phyloP scores from a whole-genome alignment of 1,140 invertebrate species.

The Planococcus citri region DNA sequence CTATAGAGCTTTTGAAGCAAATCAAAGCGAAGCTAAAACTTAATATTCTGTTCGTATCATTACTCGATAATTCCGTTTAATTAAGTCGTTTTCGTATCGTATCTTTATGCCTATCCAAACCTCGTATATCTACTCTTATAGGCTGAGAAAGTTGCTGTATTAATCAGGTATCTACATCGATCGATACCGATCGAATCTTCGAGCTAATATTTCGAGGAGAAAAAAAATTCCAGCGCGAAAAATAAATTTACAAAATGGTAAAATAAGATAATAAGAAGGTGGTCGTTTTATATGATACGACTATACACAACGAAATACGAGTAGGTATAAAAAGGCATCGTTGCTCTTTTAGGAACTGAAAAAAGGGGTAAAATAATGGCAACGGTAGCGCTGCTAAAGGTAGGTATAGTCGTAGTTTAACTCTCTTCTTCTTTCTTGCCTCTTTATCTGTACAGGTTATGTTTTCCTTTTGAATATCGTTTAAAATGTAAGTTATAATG shows the following conservation, averaged over 20 bases:
- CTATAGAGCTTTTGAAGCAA: background rate
- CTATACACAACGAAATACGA: too few relatives aligned
- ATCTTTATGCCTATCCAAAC: background rate
- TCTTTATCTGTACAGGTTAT: background rate
- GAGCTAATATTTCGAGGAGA: too few relatives aligned
- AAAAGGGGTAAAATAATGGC: background rate
- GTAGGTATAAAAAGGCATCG: too few relatives aligned
- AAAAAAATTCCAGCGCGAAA: too few relatives aligned
- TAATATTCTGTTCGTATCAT: slow-evolving; percentile 7
- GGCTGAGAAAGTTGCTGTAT: too few relatives aligned
- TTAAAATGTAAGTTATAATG: background rate
- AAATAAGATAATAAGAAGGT: too few relatives aligned
- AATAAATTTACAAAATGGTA: too few relatives aligned
- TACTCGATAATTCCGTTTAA: slow-evolving; percentile 8
- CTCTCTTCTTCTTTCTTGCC: background rate
- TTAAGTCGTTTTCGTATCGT: background rate
- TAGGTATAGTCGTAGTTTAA: background rate
- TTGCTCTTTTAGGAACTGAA: background rate
- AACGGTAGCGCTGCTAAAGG: background rate
- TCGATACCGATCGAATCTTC: too few relatives aligned
- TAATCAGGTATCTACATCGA: too few relatives aligned
- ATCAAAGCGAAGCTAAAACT: slow-evolving; percentile 2
- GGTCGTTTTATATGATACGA: too few relatives aligned
- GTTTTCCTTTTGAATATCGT: background rate
- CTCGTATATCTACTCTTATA: too few relatives aligned